Evolutionary conservation across 2,888 invertebrate species (phyloP), one percentile per base, ranked within the genome.

Genomic region (Galerucella nymphaeae): DNA sequence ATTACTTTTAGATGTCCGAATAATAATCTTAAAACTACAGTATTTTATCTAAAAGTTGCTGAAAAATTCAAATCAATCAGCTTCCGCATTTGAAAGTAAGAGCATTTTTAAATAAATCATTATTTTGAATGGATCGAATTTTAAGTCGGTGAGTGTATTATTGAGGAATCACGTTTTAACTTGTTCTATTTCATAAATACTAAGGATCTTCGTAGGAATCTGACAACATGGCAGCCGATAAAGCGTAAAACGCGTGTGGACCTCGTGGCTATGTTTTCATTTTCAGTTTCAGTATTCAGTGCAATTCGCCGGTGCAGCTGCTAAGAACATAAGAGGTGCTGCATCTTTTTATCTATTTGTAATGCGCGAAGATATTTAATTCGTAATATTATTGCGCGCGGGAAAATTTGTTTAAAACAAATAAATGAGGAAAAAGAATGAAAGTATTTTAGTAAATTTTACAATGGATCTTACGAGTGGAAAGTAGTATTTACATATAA

Each of bases 221-320:
- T n/a, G 70, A 16, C 70, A 70, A 70, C 70, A 13, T 13, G 8
- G 70, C 63, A 48, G 45, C 41, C 57, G 57, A 16, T 55, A 63
- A 45, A 63, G 55, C 63, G 69, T 57, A 42, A 62, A 58, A 69
- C 68, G 74, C 58, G 64, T 74, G 74, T 71, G 74, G 70, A 72
- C 71, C 76, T 75, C 78, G 77, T 76, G 77, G 72, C 62, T 66
- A 61, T 70, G 70, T 70, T 70, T 70, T 70, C 63, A 57, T 63
- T 70, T 70, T 70, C 63, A 63, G 63, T 70, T 66, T 71, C 62
- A 66, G 70, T 64, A 71, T 70, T 75, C 75, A 72, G 75, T 75
- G 77, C 73, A 73, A 72, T 73, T 71, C 73, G 61, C 42, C 61
- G 73, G 75, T 75, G 74, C 77, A 77, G 75, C 67, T 61, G 70